phyloP scores from a whole-genome alignment of 2,113 vertebrate species.

The Misgurnus mizolepis region DNA sequence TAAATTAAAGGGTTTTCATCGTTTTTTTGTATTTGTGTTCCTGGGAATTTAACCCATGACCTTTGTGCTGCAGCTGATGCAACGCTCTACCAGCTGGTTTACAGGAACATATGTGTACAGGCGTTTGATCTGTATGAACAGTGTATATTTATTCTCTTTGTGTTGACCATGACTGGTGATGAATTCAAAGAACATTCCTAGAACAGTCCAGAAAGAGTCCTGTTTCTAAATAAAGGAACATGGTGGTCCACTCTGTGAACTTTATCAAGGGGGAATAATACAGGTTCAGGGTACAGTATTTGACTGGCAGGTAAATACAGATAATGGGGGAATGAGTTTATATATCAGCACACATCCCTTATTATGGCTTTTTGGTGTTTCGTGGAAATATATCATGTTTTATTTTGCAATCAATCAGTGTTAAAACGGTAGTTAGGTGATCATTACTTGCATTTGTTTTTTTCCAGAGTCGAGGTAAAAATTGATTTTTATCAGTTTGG shows the following conservation, averaged over 20 bases:
- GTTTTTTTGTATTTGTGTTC: no score
- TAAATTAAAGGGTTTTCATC: no score
- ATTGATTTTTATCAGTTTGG: no score
- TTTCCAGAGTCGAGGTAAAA: no score
- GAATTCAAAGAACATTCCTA: slow-evolving; percentile 30
- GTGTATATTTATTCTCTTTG: slow-evolving; percentile 12
- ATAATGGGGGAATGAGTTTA: neutral
- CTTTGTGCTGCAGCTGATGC: no score
- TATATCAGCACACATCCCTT: neutral
- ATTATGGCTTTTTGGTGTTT: neutral
- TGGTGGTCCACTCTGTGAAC: slow-evolving; percentile 14
- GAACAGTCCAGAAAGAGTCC: slow-evolving; percentile 12
- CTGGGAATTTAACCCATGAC: no score
- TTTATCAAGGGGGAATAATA: slow-evolving; percentile 21
- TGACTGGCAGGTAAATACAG: neutral
- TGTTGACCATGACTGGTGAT: slow-evolving; percentile 40
- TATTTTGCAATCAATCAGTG: neutral
- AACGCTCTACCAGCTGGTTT: no score
- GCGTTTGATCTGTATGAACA: neutral
- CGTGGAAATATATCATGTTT: no score
- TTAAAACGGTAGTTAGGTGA: neutral
- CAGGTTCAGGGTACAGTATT: neutral
- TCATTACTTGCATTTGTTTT: no score
- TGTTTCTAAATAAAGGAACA: slow-evolving; percentile 24
- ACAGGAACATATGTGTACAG: neutral